A percentile compares a stretch with the other conserved stretches of the same genome.
These are phyloP conservation scores for Coreius guichenoti DNA, from an alignment of 2,797 vertebrate species.

Conservation along the genomic window DNA sequence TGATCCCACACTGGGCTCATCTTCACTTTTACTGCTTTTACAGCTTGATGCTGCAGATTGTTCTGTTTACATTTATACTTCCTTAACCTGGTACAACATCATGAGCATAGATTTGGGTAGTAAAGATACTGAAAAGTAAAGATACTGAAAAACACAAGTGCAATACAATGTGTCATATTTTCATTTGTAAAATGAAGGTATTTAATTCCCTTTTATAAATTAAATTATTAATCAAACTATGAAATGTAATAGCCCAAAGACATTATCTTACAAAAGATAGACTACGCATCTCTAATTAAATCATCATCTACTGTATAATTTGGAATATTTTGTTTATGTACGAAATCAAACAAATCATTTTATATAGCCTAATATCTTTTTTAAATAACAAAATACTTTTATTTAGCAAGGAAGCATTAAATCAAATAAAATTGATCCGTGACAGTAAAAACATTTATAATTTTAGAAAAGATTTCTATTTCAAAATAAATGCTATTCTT, in stretches of 20 bases:
- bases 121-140: neutral
- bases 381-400: neutral
- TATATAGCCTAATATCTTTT: too few species aligned
- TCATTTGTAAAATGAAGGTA: neutral
- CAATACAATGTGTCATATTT: neutral
- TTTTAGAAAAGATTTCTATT: too few species aligned
- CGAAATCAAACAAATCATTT: neutral
- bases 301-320: too few species aligned
- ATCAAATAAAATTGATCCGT: neutral
- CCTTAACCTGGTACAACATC: neutral
- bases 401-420: neutral
- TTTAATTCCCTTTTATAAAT: neutral
- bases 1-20: neutral
- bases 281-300: too few species aligned
- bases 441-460: too few species aligned
- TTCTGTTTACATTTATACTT: neutral
- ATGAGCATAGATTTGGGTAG: neutral
- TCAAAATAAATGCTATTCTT: too few species aligned
- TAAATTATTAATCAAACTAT: neutral
- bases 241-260: neutral
- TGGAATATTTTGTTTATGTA: neutral
- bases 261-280: neutral
- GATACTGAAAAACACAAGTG: neutral
- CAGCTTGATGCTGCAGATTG: neutral
- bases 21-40: slow-evolving; percentile 22